These are phyloP conservation scores for Scolopax rusticola DNA, from an alignment of 2,797 vertebrate species.

Conservation along the genomic window DNA sequence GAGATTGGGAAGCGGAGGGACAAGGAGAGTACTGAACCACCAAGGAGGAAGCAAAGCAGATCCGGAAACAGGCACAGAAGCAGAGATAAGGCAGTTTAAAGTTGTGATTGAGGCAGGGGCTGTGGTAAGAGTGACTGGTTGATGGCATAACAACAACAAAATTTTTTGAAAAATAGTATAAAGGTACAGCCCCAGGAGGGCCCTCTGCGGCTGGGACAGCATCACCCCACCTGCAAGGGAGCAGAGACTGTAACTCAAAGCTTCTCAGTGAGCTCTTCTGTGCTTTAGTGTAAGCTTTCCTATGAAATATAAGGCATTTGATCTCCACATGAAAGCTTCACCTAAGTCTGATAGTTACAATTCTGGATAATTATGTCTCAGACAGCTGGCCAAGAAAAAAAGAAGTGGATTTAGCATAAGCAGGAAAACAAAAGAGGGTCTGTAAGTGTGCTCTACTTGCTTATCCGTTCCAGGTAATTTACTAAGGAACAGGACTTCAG, in stretches of 20 bases:
- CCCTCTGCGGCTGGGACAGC: neutral
- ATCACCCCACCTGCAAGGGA: neutral
- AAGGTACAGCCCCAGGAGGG: neutral
- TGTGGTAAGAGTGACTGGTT: neutral
- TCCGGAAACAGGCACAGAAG: neutral
- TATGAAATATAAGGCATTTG: neutral
- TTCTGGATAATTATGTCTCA: conserved; percentile 25
- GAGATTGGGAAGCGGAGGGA: neutral
- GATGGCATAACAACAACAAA: neutral
- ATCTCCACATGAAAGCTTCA: conserved; percentile 40
- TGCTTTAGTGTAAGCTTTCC: neutral
- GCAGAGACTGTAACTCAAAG: neutral
- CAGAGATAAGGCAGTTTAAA: neutral
- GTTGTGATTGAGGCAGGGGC: neutral
- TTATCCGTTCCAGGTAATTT: conserved; percentile 20
- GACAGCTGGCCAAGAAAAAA: conserved; percentile 3
- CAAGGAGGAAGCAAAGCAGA: neutral
- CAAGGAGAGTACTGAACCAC: neutral
- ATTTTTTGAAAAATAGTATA: neutral
- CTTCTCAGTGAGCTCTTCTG: neutral
- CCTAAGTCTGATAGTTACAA: neutral
- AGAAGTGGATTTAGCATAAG: conserved; percentile 23
- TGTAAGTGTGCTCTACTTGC: neutral
- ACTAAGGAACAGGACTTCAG: conserved; percentile 16
- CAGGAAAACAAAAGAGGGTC: conserved; percentile 20